These are phyloP conservation scores for Tachina fera DNA, from an alignment of 2,888 invertebrate genomes.

Conservation along the genomic window DNA sequence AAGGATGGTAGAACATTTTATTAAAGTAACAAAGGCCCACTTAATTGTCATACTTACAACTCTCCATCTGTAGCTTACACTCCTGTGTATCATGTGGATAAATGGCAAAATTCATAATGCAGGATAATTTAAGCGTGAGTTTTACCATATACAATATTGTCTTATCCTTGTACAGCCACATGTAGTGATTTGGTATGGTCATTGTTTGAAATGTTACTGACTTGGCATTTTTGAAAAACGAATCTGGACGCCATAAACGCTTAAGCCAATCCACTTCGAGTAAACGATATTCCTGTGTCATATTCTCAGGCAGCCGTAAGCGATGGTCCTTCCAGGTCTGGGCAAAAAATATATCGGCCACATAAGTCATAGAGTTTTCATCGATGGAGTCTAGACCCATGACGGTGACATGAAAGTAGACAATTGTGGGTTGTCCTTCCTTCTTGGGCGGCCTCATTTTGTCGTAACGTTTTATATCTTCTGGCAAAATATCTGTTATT, in stretches of 20 bases:
- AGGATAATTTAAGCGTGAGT: constrained; percentile 93
- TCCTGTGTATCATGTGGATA: constrained; percentile 98
- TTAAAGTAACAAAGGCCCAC: neutral
- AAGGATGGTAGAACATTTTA: neutral
- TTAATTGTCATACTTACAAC: constrained; percentile 88
- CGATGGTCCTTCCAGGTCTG: constrained; percentile 97
- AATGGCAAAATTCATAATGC: constrained; percentile 97
- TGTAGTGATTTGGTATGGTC: constrained; percentile 97
- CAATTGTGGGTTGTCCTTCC: constrained; percentile 93
- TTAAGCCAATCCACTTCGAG: constrained; percentile 95
- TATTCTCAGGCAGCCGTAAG: constrained; percentile 92
- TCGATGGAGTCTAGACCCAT: constrained; percentile 98
- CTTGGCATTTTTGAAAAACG: constrained; percentile 97
- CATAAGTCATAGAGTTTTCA: constrained; percentile 97
- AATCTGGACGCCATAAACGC: constrained; percentile 96
- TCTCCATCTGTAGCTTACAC: constrained; percentile 97
- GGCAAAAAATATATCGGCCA: constrained; percentile 95
- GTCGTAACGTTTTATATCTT: constrained; percentile 93
- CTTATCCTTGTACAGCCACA: constrained; percentile 94
- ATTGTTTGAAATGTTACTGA: constrained; percentile 96
- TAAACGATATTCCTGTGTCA: constrained; percentile 95
- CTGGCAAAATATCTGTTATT: constrained; percentile 92
- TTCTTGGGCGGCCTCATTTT: constrained; percentile 97
- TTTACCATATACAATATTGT: constrained; percentile 93
- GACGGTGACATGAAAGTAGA: constrained; percentile 95